Base-by-base conservation (phyloP, 2,797 vertebrate species). In the Taenioides sp. region DNA sequence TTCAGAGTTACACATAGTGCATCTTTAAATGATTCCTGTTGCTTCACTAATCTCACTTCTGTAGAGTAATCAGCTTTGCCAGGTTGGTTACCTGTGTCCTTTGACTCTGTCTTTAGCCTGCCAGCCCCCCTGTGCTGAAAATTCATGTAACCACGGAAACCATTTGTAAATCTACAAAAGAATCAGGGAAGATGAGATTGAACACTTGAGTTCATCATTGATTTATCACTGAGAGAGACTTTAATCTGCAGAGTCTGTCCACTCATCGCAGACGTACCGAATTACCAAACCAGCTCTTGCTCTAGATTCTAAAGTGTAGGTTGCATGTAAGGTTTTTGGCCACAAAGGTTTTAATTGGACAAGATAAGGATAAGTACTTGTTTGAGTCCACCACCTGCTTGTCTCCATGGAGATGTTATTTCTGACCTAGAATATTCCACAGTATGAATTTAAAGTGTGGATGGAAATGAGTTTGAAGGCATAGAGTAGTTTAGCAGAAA, bases 111-210 rank as follows among this genome's bases (percentile, higher is more conserved):
- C 68, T 65, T 31, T 74, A 82, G 79, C 74, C 74, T 84, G 78
- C 52, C 67, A 78, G 37, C 73, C 67, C 66, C 70, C 70, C 75
- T 69, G 65, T 81, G 84, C 79, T 83, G 62, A 55, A 76, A 87
- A 81, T 74, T 75, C 65, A 76, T 47, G 81, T 90, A 80, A 80
- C 91, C 84, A 91, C 87, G 75, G 85, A 91, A 92, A 87, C 83
- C 83, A 80, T 75, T 67, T 73, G 73, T 80, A 82, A 76, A 82
- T 80, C 77, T 72, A 85, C 80, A 80, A 79, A 83, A 73, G 71
- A 80, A 73, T 71, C 43, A 47, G 12, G 34, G 34, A 23, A 57
- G n/a, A 57, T 22, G 12, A 25, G 82, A 92, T 91, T 77, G 80
- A 91, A 88, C 62, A 20, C 79, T 84, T 77, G 79, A 84, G 88